These are phyloP conservation scores for Arrhopalites spinosus DNA, from an alignment of 2,888 invertebrate species.

Conservation along the genomic window DNA sequence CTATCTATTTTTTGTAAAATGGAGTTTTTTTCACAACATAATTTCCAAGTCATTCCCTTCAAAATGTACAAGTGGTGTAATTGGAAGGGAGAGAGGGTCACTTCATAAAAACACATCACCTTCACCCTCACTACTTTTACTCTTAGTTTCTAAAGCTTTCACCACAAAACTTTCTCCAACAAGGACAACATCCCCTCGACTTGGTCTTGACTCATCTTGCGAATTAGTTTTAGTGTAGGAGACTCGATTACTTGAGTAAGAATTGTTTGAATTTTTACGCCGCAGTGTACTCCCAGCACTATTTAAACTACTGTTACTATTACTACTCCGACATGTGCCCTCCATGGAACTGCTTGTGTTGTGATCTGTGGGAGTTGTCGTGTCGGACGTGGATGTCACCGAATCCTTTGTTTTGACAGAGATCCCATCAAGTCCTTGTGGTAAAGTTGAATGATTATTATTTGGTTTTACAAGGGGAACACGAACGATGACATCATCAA, in stretches of 20 bases:
- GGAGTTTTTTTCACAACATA: no score
- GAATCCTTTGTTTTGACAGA: constrained; percentile 25
- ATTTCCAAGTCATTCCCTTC: no score
- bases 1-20: no score
- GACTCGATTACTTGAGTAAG: not conserved
- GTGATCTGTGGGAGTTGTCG: constrained; percentile 17
- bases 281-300: constrained; percentile 22
- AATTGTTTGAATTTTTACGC: constrained; percentile 29
- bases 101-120: constrained; percentile 6
- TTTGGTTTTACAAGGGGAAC: not conserved
- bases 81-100: not conserved
- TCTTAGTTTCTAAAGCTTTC: not conserved
- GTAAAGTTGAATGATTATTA: not conserved
- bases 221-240: not conserved
- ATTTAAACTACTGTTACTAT: constrained; percentile 31
- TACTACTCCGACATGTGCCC: constrained; percentile 22
- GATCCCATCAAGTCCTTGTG: not conserved
- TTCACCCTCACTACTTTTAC: not conserved
- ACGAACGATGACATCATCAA: constrained; percentile 18
- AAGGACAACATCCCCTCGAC: not conserved
- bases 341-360: constrained; percentile 5
- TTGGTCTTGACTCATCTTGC: not conserved
- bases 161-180: not conserved
- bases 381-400: constrained; percentile 28
- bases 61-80: not conserved